Base-by-base conservation (phyloP, 2,888 invertebrate genomes). In the Sesia bembeciformis region DNA sequence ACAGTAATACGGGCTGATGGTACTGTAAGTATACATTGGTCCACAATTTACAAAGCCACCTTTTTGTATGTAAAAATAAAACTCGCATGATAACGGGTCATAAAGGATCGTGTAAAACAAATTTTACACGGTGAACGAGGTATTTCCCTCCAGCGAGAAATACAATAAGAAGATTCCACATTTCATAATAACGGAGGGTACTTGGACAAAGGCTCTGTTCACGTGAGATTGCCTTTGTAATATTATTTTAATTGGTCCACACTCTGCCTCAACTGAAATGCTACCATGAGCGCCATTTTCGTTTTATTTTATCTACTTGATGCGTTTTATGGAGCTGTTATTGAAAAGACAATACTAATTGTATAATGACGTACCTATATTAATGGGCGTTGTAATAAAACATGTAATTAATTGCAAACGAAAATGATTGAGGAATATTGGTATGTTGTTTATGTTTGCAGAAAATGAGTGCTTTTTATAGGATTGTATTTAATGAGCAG, bases 171-270 rank as follows among this genome's bases (percentile, higher is more conserved):
- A 56, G 43, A 51, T 53, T 23, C 52, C 40, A 53, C 56, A 52
- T 53, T 56, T 56, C 52, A 56, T 56, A 53, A 52, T 53, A 54
- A 52, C 53, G 51, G 51, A n/a, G 5, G 40, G 42, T 51, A 40
- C 43, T 53, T 23, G 53, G 49, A 49, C 52, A 53, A 57, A 57
- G 55, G 53, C 59, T 56, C 53, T 55, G 51, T 62, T 56, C 62
- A 61, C 55, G 60, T 62, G 56, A 59, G 60, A 59, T 60, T 62
- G 62, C 62, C 60, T 63, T 63, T 63, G 66, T 65, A 63, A 67
- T 62, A 65, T 64, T 61, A 66, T 61, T 66, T 64, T 66, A 66
- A 65, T 66, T 62, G 64, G 58, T 54, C 46, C 46, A 23, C 46
- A 46, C 46, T 46, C 46, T 46, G 46, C 46, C 23, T 7, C 58